phyloP scores from a whole-genome alignment of 1,140 invertebrate genomes.

The Cherax destructor region DNA sequence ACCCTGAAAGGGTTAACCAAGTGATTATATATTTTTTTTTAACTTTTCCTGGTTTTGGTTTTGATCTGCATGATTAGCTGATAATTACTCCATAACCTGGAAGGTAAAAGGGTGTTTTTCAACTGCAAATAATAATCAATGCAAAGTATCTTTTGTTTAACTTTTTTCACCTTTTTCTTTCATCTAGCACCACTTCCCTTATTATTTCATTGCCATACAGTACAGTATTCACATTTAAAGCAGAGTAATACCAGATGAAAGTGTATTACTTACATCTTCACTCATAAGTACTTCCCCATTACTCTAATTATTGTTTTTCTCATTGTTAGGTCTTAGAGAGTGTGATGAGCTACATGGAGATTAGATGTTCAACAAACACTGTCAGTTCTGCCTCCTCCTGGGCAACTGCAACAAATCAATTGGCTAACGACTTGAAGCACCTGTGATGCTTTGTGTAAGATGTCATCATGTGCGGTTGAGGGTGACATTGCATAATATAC shows the following conservation, averaged over 20 bases:
- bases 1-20: too few species aligned
- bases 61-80: too few species aligned
- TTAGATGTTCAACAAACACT: not conserved
- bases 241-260: not conserved
- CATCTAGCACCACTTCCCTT: not conserved
- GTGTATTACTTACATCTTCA: too few species aligned
- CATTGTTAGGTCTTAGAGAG: conserved; percentile 7
- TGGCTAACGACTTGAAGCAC: not conserved
- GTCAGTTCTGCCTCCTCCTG: not conserved
- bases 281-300: not conserved
- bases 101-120: too few species aligned
- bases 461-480: not conserved
- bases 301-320: conserved; percentile 12
- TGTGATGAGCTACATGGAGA: not conserved
- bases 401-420: not conserved
- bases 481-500: not conserved
- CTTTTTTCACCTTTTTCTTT: not conserved
- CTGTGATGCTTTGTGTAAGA: too few species aligned
- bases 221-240: not conserved
- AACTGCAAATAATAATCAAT: too few species aligned
- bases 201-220: not conserved
- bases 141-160: not conserved
- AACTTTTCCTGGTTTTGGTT: too few species aligned
- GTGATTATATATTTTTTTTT: too few species aligned
- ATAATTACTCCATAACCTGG: too few species aligned